These are phyloP conservation scores for Bombycilla garrulus DNA, from an alignment of 2,113 vertebrate species.

Conservation along the genomic window DNA sequence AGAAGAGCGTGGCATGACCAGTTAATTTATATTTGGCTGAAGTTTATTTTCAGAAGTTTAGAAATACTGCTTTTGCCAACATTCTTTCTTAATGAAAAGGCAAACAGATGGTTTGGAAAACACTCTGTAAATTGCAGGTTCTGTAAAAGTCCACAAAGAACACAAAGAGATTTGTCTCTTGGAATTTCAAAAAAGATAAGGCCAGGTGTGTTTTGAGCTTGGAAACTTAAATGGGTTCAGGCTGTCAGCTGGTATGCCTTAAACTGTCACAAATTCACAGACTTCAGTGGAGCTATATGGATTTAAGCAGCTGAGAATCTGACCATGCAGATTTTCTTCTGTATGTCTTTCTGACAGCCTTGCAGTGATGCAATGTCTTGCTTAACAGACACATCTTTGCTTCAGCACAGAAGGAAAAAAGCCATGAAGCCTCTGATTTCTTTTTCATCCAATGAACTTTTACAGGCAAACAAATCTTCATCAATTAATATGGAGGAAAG, in stretches of 20 bases:
- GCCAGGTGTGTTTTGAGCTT: not conserved
- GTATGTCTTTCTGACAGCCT: not conserved
- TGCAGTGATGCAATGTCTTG: not conserved
- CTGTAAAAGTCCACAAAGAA: not conserved
- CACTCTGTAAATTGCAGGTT: not conserved
- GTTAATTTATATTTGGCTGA: slow-evolving; percentile 13
- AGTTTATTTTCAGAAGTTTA: not conserved
- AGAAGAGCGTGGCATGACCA: not conserved
- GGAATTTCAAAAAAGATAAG: not conserved
- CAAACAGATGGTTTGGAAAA: not conserved
- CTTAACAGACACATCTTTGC: not conserved
- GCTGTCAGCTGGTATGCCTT: not conserved
- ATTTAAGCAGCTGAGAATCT: slow-evolving; percentile 49
- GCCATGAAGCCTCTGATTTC: not conserved
- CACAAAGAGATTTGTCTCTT: not conserved
- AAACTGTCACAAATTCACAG: not conserved
- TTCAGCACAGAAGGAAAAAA: not conserved
- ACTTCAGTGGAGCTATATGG: not conserved
- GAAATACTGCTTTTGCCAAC: not conserved
- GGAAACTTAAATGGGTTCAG: not conserved
- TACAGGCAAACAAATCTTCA: not conserved
- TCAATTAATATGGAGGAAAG: not conserved
- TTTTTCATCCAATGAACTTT: not conserved
- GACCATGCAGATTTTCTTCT: not conserved
- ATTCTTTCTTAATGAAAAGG: not conserved